A percentile compares a stretch with the other conserved stretches of the same genome.
Conservation (phyloP, 2,113 vertebrate species). For the Zingel zingel region DNA sequence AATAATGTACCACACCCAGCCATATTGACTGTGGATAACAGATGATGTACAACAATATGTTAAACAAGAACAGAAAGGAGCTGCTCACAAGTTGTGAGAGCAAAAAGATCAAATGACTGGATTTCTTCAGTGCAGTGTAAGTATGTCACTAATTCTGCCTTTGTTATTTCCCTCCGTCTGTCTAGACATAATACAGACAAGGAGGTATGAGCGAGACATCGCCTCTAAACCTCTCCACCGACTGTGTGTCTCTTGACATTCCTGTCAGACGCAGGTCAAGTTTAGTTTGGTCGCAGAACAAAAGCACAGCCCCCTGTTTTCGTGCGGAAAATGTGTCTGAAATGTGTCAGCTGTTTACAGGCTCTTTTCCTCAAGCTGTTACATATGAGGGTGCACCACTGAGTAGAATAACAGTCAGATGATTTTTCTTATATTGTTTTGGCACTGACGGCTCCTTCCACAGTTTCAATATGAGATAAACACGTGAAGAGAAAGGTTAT, state of each 20-base stretch:
- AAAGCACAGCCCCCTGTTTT: slow-evolving; percentile 21
- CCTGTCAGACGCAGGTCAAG: slow-evolving; percentile 61
- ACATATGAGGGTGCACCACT: slow-evolving; percentile 25
- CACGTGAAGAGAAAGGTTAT: slow-evolving; percentile 8
- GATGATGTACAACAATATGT: not conserved
- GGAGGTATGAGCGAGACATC: slow-evolving; percentile 27
- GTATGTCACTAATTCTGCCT: slow-evolving; percentile 20
- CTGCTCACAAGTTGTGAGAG: not conserved
- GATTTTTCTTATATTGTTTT: slow-evolving; percentile 57
- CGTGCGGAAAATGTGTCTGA: slow-evolving; percentile 41
- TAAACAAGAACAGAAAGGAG: slow-evolving; percentile 5
- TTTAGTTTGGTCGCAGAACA: slow-evolving; percentile 60
- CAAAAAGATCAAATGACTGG: slow-evolving; percentile 21
- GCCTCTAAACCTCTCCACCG: slow-evolving; percentile 17
- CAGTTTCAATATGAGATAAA: slow-evolving; percentile 12
- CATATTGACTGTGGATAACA: not conserved
- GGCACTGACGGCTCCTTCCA: slow-evolving; percentile 17
- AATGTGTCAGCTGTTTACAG: slow-evolving; percentile 65
- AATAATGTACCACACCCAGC: not conserved
- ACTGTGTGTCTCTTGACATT: slow-evolving; percentile 43
- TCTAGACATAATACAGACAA: slow-evolving; percentile 63
- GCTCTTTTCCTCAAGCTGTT: slow-evolving; percentile 58
- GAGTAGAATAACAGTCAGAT: slow-evolving; percentile 57
- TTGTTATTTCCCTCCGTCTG: slow-evolving; percentile 11
- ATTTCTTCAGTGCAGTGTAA: slow-evolving; percentile 6